Percentiles rank a stretch among this genome's conserved stretches.
phyloP scores from a whole-genome alignment of 2,113 vertebrate species.

The Chionomys nivalis region DNA sequence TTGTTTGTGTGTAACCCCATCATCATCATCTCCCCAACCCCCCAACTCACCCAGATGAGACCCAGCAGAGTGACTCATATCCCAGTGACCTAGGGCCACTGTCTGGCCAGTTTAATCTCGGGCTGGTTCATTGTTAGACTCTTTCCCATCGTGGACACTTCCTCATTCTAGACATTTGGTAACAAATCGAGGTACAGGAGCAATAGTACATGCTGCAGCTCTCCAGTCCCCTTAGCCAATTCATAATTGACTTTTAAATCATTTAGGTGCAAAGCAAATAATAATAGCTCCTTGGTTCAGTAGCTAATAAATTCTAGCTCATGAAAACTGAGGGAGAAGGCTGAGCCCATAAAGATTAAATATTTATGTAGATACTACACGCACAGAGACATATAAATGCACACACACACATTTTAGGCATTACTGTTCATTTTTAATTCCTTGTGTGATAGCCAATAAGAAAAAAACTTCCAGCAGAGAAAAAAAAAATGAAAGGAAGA shows the following conservation, averaged over 20 bases:
- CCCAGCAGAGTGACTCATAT: not conserved
- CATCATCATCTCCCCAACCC: not conserved
- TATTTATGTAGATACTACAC: constrained; percentile 73
- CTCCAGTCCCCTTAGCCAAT: constrained; percentile 8
- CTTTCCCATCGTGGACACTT: not conserved
- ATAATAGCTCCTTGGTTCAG: constrained; percentile 52
- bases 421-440: constrained; percentile 66
- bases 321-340: constrained; percentile 69
- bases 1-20: not conserved
- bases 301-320: constrained; percentile 76
- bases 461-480: not conserved
- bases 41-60: not conserved
- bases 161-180: constrained; percentile 40
- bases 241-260: constrained; percentile 80
- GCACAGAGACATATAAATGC: constrained; percentile 28
- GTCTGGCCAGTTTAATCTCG: not conserved
- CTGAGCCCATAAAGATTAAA: constrained; percentile 77
- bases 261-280: constrained; percentile 70
- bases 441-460: constrained; percentile 50
- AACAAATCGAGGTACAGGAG: constrained; percentile 29
- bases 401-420: constrained; percentile 13
- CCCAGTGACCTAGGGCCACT: constrained; percentile 42
- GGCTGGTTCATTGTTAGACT: not conserved
- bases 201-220: not conserved
- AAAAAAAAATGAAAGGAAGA: constrained; percentile 33